These are phyloP conservation scores for Budorcas taxicolor DNA, from an alignment of 2,113 vertebrate species.

Conservation along the genomic window DNA sequence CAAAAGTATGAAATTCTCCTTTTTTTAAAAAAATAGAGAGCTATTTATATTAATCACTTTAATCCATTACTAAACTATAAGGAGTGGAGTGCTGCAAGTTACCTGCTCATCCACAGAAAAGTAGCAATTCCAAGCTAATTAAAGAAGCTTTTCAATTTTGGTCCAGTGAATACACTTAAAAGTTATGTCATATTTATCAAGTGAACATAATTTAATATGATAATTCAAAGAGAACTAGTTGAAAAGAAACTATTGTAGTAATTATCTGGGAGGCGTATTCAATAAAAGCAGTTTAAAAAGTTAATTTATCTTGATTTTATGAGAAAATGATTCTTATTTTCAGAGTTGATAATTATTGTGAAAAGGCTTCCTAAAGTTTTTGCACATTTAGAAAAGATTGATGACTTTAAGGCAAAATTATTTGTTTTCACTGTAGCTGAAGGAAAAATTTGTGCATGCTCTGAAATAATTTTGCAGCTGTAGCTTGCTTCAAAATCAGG, in stretches of 20 bases:
- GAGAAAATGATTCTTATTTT: not conserved
- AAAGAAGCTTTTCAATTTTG: not conserved
- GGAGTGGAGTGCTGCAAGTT: not conserved
- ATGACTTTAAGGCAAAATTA: not conserved
- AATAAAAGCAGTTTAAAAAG: not conserved
- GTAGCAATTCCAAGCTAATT: not conserved
- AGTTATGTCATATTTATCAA: not conserved
- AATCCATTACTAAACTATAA: not conserved
- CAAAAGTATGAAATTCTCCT: not conserved
- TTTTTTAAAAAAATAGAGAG: not conserved
- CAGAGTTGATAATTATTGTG: not conserved
- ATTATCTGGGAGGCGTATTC: not conserved
- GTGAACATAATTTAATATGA: not conserved
- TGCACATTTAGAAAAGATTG: not conserved
- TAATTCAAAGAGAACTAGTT: not conserved
- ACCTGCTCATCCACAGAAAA: not conserved
- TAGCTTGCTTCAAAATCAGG: not conserved
- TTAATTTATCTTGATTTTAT: not conserved
- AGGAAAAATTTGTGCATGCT: not conserved
- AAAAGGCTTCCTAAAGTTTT: not conserved
- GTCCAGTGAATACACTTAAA: not conserved
- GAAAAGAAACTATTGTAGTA: not conserved
- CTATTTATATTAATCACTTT: not conserved
- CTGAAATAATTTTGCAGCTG: not conserved
- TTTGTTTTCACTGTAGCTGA: not conserved